Conservation (phyloP, 2,888 invertebrate species). For the Brachypalpus laphriformis region DNA sequence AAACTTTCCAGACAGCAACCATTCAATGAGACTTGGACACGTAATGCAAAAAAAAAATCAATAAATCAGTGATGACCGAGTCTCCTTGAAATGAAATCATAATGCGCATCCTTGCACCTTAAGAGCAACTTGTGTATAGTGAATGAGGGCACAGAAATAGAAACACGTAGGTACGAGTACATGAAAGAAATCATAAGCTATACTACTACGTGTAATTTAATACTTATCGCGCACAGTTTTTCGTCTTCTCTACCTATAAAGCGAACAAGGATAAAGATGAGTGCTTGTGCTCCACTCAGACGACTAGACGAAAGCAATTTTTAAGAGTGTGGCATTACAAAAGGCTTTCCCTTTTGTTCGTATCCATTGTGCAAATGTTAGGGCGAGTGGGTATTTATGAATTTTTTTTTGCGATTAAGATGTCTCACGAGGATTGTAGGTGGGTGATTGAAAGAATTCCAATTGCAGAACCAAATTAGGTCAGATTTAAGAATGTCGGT, state of each 20-base stretch:
- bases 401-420: conserved; percentile 1
- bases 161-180: not conserved
- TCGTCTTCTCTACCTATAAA: not conserved
- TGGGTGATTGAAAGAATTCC: not conserved
- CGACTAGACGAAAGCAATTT: conserved; percentile 68
- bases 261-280: conserved; percentile 34
- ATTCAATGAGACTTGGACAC: not conserved
- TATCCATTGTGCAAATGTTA: conserved; percentile 20
- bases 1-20: not conserved
- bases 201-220: not conserved
- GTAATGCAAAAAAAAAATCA: not conserved
- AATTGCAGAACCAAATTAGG: not conserved
- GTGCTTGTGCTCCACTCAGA: conserved; percentile 51
- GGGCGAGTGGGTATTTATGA: not conserved
- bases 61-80: not conserved
- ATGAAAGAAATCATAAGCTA: not conserved
- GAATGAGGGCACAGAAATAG: not conserved
- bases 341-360: conserved; percentile 42
- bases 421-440: not conserved
- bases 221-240: conserved; percentile 15
- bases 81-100: not conserved
- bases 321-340: conserved; percentile 36
- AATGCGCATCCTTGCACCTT: not conserved
- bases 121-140: not conserved
- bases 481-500: not conserved